These are phyloP conservation scores for Morus bassanus DNA, from an alignment of 2,797 vertebrate species.

Conservation along the genomic window DNA sequence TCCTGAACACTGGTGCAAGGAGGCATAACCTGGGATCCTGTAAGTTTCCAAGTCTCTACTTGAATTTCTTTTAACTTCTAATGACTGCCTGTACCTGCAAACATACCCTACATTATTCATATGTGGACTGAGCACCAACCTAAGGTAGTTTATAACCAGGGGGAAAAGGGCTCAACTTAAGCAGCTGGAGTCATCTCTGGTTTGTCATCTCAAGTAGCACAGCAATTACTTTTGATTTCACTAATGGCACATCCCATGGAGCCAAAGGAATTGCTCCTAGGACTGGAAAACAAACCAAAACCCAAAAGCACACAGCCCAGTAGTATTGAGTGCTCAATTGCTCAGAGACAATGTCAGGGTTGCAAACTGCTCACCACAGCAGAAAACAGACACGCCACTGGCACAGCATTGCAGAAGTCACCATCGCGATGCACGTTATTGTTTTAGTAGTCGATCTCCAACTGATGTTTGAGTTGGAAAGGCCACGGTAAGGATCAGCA, in stretches of 20 bases:
- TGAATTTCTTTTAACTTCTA: not conserved
- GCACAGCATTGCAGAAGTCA: not conserved
- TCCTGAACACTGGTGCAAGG: not conserved
- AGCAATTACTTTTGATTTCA: not conserved
- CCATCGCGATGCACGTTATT: fast-evolving
- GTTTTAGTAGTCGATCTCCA: fast-evolving
- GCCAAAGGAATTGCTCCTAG: conserved; percentile 21
- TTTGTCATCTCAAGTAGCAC: not conserved
- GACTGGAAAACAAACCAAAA: not conserved
- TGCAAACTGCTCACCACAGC: not conserved
- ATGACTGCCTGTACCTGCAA: not conserved
- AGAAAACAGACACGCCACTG: not conserved
- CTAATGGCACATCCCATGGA: not conserved
- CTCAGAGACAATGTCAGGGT: not conserved
- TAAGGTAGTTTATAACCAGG: not conserved
- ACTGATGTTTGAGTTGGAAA: not conserved
- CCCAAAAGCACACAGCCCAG: not conserved
- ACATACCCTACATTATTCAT: not conserved
- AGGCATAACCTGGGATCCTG: not conserved
- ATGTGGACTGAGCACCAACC: not conserved
- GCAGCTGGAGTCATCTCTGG: not conserved
- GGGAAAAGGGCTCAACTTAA: not conserved
- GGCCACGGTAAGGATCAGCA: not conserved
- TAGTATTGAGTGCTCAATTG: not conserved
- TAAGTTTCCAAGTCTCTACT: not conserved